These are phyloP conservation scores for Garrulus glandarius DNA, from an alignment of 2,797 vertebrate genomes.

Conservation along the genomic window DNA sequence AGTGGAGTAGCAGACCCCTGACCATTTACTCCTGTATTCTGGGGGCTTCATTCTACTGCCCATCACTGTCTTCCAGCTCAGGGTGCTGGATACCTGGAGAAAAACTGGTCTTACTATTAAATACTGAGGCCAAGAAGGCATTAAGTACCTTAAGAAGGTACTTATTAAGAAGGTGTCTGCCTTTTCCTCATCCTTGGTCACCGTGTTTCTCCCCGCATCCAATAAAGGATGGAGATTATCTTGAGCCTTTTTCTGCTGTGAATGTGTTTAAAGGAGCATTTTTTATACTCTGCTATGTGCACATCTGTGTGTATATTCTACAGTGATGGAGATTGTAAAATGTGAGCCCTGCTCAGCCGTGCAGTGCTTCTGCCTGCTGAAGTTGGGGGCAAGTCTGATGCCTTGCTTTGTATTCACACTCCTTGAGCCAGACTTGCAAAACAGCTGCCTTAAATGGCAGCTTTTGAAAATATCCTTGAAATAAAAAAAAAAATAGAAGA, in stretches of 20 bases:
- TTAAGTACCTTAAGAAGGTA: not conserved
- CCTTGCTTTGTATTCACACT: not conserved
- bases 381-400: not conserved
- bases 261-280: not conserved
- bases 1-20: not conserved
- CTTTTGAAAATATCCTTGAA: not conserved
- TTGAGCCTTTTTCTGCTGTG: not conserved
- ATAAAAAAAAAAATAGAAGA: not conserved
- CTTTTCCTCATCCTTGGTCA: not conserved
- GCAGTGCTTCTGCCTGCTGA: not conserved
- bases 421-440: not conserved
- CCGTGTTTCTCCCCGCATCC: not conserved
- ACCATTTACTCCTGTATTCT: not conserved
- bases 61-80: not conserved
- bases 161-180: not conserved
- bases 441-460: not conserved
- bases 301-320: not conserved
- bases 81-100: not conserved
- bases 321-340: not conserved
- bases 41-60: not conserved
- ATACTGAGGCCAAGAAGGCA: not conserved
- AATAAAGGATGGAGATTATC: not conserved
- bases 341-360: rapidly evolving
- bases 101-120: not conserved
- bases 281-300: not conserved